Evolutionary conservation across 2,113 vertebrate species (phyloP), one percentile per base, ranked within the genome.

Genomic region (Eonycteris spelaea): DNA sequence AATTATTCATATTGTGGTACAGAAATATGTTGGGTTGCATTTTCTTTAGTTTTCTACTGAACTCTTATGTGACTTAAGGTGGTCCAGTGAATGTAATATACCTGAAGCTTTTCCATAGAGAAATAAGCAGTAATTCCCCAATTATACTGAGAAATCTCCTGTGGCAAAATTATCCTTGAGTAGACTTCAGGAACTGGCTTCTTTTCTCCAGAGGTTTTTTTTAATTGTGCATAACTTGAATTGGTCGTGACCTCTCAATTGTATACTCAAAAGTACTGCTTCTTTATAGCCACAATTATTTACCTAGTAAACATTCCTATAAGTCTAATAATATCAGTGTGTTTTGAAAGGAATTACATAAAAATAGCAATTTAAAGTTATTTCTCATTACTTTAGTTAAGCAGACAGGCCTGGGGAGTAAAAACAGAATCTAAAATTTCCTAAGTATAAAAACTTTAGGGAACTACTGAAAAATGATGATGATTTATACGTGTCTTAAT

Each of bases 261-360:
- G 40, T 7, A 48, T 55, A n/a, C 35, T 94, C 38, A 77, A 28
- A 74, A 90, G 33, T 63, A 78, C 16, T 67, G 38, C 18, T 95
- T 7, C 48, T 89, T 90, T 9, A 53, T 61, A 86, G 51, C 16
- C 21, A 61, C 9, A 86, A 35, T 59, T 71, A 57, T 43, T 94
- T 90, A 75, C 19, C 40, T 59, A 84, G 26, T 84, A 85, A 90
- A 63, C 61, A 53, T 94, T 45, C 30, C 21, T 65, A 0, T 40
- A 82, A 74, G 5, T 74, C 10, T 59, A 26, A 38, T 82, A 43
- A 38, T 82, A 43, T 59, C 26, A 84, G 15, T 78, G 53, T 89
- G 53, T 91, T 88, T 94, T 87, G 70, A 95, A 68, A 82, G 38
- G 68, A 95, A 16, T 92, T 84, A 78, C 38, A 65, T 92, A 51